Conservation (phyloP, 2,113 vertebrate species). For the Amblyornis subalaris region DNA sequence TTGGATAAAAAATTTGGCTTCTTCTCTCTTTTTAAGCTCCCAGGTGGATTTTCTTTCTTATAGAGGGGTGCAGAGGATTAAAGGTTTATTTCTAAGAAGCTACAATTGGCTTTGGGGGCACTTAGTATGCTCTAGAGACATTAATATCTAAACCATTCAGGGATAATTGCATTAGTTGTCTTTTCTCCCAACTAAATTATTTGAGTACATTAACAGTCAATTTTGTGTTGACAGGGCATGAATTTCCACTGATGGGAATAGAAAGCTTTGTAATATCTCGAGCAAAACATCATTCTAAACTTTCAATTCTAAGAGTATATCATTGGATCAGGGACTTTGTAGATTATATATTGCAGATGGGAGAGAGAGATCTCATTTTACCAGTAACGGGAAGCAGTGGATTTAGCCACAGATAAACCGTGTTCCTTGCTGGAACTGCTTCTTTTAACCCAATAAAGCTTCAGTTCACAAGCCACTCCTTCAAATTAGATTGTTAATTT, state of each 20-base stretch:
- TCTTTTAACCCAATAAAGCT: slow-evolving; percentile 3
- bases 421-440: not conserved
- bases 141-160: slow-evolving; percentile 37
- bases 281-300: slow-evolving; percentile 26
- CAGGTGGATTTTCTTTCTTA: not conserved
- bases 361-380: not conserved
- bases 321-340: not conserved
- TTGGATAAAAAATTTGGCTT: not conserved
- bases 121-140: slow-evolving; percentile 19
- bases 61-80: not conserved
- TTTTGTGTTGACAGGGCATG: slow-evolving; percentile 55
- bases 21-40: not conserved
- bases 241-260: slow-evolving; percentile 42
- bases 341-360: slow-evolving; percentile 4
- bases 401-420: not conserved
- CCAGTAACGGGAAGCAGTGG: not conserved
- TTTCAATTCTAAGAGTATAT: slow-evolving; percentile 1
- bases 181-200: slow-evolving; percentile 41
- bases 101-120: slow-evolving; percentile 33
- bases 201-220: slow-evolving; percentile 49
- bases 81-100: slow-evolving; percentile 43
- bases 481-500: slow-evolving; percentile 36
- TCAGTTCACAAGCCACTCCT: slow-evolving; percentile 10
- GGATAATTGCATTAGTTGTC: slow-evolving; percentile 43
- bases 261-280: slow-evolving; percentile 47